phyloP scores from a whole-genome alignment of 1,140 invertebrate species.

The Parasteatoda tepidariorum region DNA sequence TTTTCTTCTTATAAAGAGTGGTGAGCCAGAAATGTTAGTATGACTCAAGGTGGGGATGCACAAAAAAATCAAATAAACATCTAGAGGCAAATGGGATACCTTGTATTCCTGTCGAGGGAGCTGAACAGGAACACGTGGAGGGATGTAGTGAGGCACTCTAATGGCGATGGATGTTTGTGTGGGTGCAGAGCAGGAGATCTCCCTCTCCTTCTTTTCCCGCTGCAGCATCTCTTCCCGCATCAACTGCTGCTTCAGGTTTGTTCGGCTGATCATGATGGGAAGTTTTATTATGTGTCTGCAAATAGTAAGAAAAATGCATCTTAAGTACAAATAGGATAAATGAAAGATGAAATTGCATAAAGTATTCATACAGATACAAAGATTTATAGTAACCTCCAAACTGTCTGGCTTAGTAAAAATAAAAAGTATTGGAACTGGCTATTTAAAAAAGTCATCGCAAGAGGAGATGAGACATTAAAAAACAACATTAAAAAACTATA shows the following conservation, averaged over 20 bases:
- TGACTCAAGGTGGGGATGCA: no score
- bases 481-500: no score
- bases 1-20: no score
- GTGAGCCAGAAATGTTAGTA: no score
- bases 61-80: background rate
- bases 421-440: no score
- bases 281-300: conserved; percentile 64
- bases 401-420: no score
- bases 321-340: background rate
- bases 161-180: conserved; percentile 31
- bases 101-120: conserved; percentile 24
- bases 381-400: no score
- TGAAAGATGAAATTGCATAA: no score
- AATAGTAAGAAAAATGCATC: background rate
- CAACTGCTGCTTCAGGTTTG: conserved; percentile 86
- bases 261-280: conserved; percentile 78
- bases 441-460: no score
- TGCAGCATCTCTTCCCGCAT: conserved; percentile 83
- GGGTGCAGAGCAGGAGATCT: conserved; percentile 64
- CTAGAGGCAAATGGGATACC: background rate
- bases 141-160: conserved; percentile 18
- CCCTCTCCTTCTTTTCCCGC: conserved; percentile 75
- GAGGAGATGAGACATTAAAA: no score
- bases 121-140: background rate
- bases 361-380: no score